Evolutionary conservation across 2,113 vertebrate genomes (phyloP), one percentile per base, ranked within the genome.

Genomic region (Pollimyrus isidori): DNA sequence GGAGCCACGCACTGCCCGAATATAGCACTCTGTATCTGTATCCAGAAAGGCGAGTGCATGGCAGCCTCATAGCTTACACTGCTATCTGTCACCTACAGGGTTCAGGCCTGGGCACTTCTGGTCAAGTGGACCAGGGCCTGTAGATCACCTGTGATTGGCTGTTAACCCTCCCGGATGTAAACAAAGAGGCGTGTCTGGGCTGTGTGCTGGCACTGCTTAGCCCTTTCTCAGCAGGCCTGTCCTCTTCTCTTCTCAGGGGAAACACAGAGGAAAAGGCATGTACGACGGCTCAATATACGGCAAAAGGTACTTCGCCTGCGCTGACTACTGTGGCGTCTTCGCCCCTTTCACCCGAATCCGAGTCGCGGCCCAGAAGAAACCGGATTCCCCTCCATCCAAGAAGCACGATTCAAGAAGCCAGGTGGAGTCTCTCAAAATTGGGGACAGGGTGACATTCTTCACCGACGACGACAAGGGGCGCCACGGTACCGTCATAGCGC

Each of bases 361-460:
- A 4, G 94, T 95, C 15, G 0, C 56, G 7, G 49, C 13, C 84
- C 91, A 7, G 0, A 6, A 0, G 3, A 7, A 0, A 86, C 85
- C 0, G 0, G 0, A 7, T 85, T 90, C 7, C 86, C 90, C 46
- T 90, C 90, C 80, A 1, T n/a, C 65, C 42, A 3, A 5, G 0
- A 0, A 88, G 69, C 0, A 0, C 0, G 0, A 87, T 1, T 0
- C 19, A 2, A 35, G 84, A 2, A 53, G 86, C 0, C 84, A 90
- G 10, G 5, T 10, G 2, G 89, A 93, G 26, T 50, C 89, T 0
- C 93, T 97, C 0, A 56, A 17, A 4, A 83, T 92, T 4, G 97
- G 96, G n/a, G 97, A 97, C 0, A 94, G 96, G 0, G 94, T 97
- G 1, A 94, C 93, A 0, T 97, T 95, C 94, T 96, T 93, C 0